Evolutionary conservation across 2,113 vertebrate genomes (phyloP).

Genomic region (Bufo gargarizans): DNA sequence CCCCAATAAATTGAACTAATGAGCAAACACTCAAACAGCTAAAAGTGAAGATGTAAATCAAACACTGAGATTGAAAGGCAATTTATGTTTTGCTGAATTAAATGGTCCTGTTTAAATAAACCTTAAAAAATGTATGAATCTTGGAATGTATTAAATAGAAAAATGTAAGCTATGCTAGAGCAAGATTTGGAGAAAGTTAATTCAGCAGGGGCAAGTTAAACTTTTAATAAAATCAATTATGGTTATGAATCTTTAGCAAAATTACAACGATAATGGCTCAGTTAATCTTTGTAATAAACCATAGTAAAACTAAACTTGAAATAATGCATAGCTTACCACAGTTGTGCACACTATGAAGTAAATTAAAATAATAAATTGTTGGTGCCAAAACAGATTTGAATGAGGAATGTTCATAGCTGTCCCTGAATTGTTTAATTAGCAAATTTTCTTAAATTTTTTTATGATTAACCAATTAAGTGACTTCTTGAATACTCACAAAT

Average conservation of each 20-base stretch:
- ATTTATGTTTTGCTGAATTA: constrained; percentile 42
- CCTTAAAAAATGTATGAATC: constrained; percentile 54
- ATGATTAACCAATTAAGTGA: constrained; percentile 8
- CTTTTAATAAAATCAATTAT: constrained; percentile 53
- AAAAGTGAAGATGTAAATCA: constrained; percentile 28
- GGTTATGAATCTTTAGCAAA: constrained; percentile 43
- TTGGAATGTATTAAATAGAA: constrained; percentile 46
- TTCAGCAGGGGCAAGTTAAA: constrained; percentile 51
- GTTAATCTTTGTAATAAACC: constrained; percentile 53
- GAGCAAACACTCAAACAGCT: constrained; percentile 20
- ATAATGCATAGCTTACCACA: constrained; percentile 28
- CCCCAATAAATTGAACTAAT: constrained; percentile 35
- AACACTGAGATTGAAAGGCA: constrained; percentile 9
- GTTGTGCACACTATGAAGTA: not conserved
- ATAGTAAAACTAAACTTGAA: constrained; percentile 37
- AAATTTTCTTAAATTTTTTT: not conserved
- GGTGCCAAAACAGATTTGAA: constrained; percentile 26
- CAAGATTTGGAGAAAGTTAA: constrained; percentile 33
- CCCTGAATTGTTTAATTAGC: constrained; percentile 6
- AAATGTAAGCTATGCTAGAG: constrained; percentile 26
- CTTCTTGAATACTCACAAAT: not conserved
- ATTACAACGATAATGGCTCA: constrained; percentile 47
- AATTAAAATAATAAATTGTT: constrained; percentile 36
- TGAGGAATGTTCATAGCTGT: not conserved
- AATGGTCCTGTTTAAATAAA: constrained; percentile 46